Evolutionary conservation across 2,888 invertebrate genomes (phyloP).

Genomic region (Scaptomyza reducta): DNA sequence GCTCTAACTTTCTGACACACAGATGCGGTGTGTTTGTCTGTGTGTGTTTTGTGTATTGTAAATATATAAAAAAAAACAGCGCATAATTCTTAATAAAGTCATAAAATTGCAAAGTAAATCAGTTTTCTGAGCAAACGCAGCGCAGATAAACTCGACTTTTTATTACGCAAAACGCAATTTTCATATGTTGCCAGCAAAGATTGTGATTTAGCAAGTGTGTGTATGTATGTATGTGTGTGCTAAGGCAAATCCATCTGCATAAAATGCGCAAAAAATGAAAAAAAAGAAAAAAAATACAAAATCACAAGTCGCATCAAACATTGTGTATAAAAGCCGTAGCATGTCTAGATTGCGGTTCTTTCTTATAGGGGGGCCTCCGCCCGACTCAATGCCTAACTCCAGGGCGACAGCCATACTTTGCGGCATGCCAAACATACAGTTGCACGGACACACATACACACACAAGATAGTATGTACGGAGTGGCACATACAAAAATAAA

Average conservation of each 20-base stretch:
- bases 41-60: slow-evolving; percentile 48
- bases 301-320: slow-evolving; percentile 65
- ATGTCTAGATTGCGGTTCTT: slow-evolving; percentile 59
- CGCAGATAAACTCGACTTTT: slow-evolving; percentile 67
- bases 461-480: not conserved
- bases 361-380: slow-evolving; percentile 7
- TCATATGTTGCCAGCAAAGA: slow-evolving; percentile 63
- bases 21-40: slow-evolving; percentile 5
- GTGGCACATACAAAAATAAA: slow-evolving; percentile 48
- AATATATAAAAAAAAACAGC: slow-evolving; percentile 70
- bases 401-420: slow-evolving; percentile 28
- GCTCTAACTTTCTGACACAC: slow-evolving; percentile 43
- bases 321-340: slow-evolving; percentile 54
- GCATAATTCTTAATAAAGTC: slow-evolving; percentile 74
- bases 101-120: slow-evolving; percentile 72
- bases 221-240: too few relatives aligned
- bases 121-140: slow-evolving; percentile 60
- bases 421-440: not conserved
- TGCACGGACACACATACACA: not conserved
- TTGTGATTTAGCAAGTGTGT: slow-evolving; percentile 60
- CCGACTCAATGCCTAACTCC: slow-evolving; percentile 35
- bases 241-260: slow-evolving; percentile 56
- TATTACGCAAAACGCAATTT: slow-evolving; percentile 70
- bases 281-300: slow-evolving; percentile 42
- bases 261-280: slow-evolving; percentile 26